These are phyloP conservation scores for Orchestes rusci DNA, from an alignment of 2,888 invertebrate species.

Conservation along the genomic window DNA sequence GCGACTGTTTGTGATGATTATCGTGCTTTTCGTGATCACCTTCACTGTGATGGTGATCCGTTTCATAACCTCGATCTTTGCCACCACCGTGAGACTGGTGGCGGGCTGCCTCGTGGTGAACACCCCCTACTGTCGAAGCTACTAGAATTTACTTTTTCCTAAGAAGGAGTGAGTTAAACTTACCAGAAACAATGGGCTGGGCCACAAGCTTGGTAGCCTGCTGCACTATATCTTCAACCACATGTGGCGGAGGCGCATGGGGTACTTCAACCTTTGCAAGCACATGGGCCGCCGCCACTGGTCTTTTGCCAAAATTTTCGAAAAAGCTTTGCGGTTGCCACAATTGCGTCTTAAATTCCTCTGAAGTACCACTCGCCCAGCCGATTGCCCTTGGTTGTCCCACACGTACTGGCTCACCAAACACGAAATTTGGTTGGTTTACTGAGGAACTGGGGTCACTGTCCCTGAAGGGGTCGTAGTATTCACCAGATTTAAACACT, in stretches of 20 bases:
- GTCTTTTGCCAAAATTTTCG: too few species aligned
- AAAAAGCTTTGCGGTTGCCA: conserved; percentile 6
- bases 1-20: conserved; percentile 52
- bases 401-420: conserved; percentile 1
- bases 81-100: conserved; percentile 40
- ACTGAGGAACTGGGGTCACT: too few species aligned
- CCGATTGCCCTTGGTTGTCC: conserved; percentile 9
- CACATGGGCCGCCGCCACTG: too few species aligned
- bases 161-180: background rate
- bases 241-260: too few species aligned
- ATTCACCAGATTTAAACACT: conserved; percentile 12
- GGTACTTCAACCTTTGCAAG: too few species aligned
- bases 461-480: conserved; percentile 18
- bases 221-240: background rate
- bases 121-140: conserved; percentile 9
- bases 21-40: conserved; percentile 53
- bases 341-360: conserved; percentile 12
- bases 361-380: conserved; percentile 10
- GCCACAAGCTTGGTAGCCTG: background rate
- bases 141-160: background rate
- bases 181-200: too few species aligned
- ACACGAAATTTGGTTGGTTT: conserved; percentile 2
- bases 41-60: conserved; percentile 53
- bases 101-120: conserved; percentile 7
- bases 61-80: conserved; percentile 46